These are phyloP conservation scores for Onthophagus sagittarius DNA, from an alignment of 2,888 invertebrate species.

Conservation along the genomic window DNA sequence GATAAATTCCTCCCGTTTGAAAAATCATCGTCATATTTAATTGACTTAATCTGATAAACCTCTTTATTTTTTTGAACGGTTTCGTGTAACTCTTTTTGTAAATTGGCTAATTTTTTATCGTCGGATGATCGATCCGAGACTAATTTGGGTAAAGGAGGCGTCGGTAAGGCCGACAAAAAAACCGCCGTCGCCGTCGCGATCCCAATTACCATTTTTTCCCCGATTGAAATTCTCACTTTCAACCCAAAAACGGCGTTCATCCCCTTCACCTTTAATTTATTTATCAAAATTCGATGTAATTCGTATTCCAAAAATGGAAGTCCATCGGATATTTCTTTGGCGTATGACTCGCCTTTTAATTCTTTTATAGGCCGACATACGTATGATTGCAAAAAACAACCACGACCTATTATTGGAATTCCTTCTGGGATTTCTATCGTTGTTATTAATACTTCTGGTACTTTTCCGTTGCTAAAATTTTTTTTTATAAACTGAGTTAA, in stretches of 20 bases:
- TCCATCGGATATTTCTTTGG: conserved; percentile 92
- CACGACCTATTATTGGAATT: conserved; percentile 67
- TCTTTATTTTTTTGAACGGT: conserved; percentile 70
- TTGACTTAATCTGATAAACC: conserved; percentile 58
- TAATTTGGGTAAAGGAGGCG: conserved; percentile 69
- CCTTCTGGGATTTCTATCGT: conserved; percentile 82
- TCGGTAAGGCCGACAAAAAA: conserved; percentile 72
- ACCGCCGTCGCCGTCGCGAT: conserved; percentile 87
- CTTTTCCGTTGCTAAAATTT: conserved; percentile 67
- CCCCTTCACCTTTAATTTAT: conserved; percentile 88
- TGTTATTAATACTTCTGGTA: conserved; percentile 86
- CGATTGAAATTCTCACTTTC: conserved; percentile 66
- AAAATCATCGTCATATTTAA: conserved; percentile 29
- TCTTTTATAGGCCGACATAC: conserved; percentile 76
- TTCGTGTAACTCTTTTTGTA: conserved; percentile 66
- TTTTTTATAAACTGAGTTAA: conserved; percentile 16
- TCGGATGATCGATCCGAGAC: conserved; percentile 63
- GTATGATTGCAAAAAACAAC: conserved; percentile 67
- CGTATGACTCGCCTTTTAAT: conserved; percentile 76
- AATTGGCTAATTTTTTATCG: conserved; percentile 61
- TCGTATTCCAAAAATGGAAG: conserved; percentile 96
- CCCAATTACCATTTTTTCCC: conserved; percentile 83
- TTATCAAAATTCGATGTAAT: conserved; percentile 83
- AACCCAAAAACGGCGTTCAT: conserved; percentile 93
- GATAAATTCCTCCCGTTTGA: conserved; percentile 45